phyloP scores from a whole-genome alignment of 2,797 vertebrate species.

The Scolopax rusticola region DNA sequence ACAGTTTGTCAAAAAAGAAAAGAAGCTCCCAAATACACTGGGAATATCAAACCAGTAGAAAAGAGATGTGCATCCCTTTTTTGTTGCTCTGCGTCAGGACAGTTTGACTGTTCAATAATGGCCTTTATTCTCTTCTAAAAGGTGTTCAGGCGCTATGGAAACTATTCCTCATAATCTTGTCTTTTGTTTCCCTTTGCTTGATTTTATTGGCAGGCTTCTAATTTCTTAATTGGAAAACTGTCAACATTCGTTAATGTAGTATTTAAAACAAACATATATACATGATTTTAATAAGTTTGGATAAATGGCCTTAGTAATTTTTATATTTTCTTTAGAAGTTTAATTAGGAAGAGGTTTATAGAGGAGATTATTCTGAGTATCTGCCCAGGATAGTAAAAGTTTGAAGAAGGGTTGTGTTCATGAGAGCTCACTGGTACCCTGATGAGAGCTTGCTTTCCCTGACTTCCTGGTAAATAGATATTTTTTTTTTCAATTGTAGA shows the following conservation, averaged over 20 bases:
- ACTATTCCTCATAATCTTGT: constrained; percentile 36
- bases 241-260: constrained; percentile 58
- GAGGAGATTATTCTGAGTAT: not conserved
- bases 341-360: constrained; percentile 46
- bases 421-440: not conserved
- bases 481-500: not conserved
- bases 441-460: not conserved
- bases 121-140: constrained; percentile 34
- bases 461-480: not conserved
- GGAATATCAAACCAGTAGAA: not conserved
- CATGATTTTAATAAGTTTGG: constrained; percentile 20
- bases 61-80: not conserved
- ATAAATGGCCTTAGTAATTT: constrained; percentile 27
- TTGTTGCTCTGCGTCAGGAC: not conserved
- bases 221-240: constrained; percentile 63
- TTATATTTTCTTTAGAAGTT: constrained; percentile 19
- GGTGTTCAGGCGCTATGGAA: constrained; percentile 33
- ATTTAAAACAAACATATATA: constrained; percentile 25
- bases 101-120: not conserved
- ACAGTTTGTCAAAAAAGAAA: not conserved
- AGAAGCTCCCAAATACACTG: not conserved
- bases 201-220: constrained; percentile 63
- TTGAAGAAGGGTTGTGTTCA: not conserved
- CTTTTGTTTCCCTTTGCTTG: constrained; percentile 16
- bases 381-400: not conserved